Evolutionary conservation across 2,113 vertebrate genomes (phyloP).

Genomic region (Apistogramma diplotaenia): DNA sequence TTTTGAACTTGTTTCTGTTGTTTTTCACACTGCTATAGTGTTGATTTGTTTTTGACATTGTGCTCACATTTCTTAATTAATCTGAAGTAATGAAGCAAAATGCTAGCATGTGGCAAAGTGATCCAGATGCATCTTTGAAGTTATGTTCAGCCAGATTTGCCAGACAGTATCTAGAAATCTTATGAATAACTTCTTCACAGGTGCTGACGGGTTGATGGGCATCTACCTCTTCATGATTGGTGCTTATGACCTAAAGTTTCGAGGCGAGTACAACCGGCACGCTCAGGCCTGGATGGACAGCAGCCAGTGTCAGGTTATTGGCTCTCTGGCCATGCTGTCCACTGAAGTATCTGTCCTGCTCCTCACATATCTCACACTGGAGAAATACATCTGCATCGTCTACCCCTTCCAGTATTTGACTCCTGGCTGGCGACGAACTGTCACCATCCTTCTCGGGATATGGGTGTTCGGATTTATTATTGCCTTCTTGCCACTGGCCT

Average conservation of each 20-base stretch:
- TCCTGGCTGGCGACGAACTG: constrained; percentile 85
- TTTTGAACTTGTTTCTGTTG: neutral
- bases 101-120: neutral
- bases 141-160: neutral
- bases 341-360: constrained; percentile 97
- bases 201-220: constrained; percentile 97
- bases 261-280: constrained; percentile 94
- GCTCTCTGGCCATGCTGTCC: constrained; percentile 94
- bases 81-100: neutral
- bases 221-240: constrained; percentile 96
- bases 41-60: fast-evolving
- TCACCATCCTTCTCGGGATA: constrained; percentile 86
- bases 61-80: neutral
- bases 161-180: neutral
- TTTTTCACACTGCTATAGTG: neutral
- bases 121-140: neutral
- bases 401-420: constrained; percentile 94
- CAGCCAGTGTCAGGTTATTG: constrained; percentile 87
- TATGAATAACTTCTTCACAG: constrained; percentile 63
- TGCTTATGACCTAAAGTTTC: constrained; percentile 91
- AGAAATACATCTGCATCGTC: constrained; percentile 97
- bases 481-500: constrained; percentile 88
- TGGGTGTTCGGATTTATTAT: constrained; percentile 90
- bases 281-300: constrained; percentile 97
- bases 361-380: constrained; percentile 93